Conservation (phyloP, 2,888 invertebrate species). For the Caenorhabditis angaria region DNA sequence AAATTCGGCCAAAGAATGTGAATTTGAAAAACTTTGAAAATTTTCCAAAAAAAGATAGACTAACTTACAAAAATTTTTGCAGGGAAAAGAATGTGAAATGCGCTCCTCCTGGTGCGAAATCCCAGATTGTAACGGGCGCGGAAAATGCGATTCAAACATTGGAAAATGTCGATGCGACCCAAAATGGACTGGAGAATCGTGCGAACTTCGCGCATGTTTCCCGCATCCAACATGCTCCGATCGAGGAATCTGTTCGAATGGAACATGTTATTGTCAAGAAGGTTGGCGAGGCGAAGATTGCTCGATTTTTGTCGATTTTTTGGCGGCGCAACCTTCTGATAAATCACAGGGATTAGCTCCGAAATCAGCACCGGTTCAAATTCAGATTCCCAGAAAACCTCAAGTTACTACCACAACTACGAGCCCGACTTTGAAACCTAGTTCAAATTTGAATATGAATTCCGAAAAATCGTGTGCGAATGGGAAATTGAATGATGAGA, state of each 20-base stretch:
- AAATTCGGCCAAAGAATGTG: no score
- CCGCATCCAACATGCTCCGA: constrained; percentile 87
- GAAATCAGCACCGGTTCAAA: constrained; percentile 10
- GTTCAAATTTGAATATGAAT: no score
- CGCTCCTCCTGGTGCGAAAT: constrained; percentile 95
- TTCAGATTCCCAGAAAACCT: no score
- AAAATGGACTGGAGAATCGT: constrained; percentile 66
- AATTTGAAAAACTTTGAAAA: background rate
- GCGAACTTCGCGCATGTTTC: constrained; percentile 54
- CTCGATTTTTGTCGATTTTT: constrained; percentile 33
- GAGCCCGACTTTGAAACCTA: no score
- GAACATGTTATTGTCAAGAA: constrained; percentile 89
- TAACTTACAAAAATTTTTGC: background rate
- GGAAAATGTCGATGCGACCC: constrained; percentile 89
- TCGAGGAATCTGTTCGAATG: constrained; percentile 93
- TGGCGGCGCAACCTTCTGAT: no score
- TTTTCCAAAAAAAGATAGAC: no score
- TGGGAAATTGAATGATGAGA: constrained; percentile 1
- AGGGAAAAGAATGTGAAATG: constrained; percentile 90
- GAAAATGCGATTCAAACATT: constrained; percentile 83
- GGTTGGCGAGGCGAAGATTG: constrained; percentile 95
- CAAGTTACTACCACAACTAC: no score
- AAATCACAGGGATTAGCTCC: constrained; percentile 8
- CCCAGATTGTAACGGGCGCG: constrained; percentile 91
- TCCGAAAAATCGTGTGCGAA: background rate